Percentiles rank a stretch among this genome's conserved stretches.
phyloP scores from a whole-genome alignment of 2,888 invertebrate genomes.

The Ctena decussata region DNA sequence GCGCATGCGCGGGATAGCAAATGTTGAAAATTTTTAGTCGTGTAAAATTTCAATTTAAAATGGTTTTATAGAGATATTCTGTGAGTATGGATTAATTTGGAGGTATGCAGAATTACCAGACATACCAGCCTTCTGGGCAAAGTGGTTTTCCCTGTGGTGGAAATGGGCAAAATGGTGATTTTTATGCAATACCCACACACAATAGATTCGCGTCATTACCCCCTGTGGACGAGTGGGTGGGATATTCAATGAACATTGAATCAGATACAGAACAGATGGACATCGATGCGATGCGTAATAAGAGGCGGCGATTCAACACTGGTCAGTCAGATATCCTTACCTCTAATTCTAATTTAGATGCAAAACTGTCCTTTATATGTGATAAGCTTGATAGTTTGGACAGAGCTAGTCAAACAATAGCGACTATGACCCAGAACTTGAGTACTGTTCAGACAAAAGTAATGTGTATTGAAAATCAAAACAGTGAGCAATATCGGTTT shows the following conservation, averaged over 20 bases:
- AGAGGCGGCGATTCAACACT: background rate
- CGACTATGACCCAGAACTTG: background rate
- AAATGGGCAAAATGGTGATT: background rate
- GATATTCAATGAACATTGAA: background rate
- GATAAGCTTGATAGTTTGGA: background rate
- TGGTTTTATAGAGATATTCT: too few species aligned
- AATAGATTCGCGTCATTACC: background rate
- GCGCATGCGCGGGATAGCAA: too few species aligned
- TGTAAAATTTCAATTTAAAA: too few species aligned
- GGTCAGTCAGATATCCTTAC: background rate
- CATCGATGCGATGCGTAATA: background rate
- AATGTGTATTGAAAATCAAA: background rate
- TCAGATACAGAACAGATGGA: background rate
- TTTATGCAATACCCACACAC: constrained; percentile 1
- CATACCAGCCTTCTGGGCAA: background rate
- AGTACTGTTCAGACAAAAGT: background rate
- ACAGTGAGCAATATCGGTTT: constrained; percentile 11
- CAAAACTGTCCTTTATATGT: background rate
- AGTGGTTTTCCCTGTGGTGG: background rate
- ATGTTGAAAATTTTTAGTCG: too few species aligned
- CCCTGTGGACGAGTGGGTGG: background rate
- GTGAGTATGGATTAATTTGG: background rate
- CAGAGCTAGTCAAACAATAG: background rate
- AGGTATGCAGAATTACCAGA: background rate
- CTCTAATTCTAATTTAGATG: background rate